Evolutionary conservation across 37 sponge, comb jelly and placozoan genomes (phyloP), one percentile per base, ranked within the genome.

Genomic region (Crambe crambe): DNA sequence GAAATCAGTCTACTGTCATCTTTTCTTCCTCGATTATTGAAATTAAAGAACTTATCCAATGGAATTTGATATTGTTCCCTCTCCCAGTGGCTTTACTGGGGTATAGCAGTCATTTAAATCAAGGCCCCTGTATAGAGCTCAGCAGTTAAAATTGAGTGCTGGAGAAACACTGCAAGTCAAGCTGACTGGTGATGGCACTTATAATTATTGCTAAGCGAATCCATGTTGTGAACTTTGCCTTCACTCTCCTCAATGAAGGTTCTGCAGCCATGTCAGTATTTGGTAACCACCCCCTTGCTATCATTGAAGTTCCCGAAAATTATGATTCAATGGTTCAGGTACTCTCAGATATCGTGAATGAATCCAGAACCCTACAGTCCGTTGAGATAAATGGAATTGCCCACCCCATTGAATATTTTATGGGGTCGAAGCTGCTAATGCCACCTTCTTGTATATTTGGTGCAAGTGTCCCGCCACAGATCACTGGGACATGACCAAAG

Each of bases 151-250:
- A 12, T 18, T 54, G 17, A 54, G 18, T 12, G 56, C 12, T 54
- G 56, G 56, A 54, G 56, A 54, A 18, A 54, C 18, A 54, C 12
- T 54, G 12, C 56, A 54, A 54, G 18, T 54, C 18, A 54, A 54
- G 56, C 56, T 54, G 56, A 54, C 56, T 54, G 56, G 56, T 54
- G 56, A 54, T 54, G 56, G 56, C 12, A 54, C 56, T 54, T n/a
- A n/a, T n/a, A n/a, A 54, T 20, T 54, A 54, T 54, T 54, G 56
- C 56, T 12, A 54, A 54, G 56, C 12, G 56, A 20, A 54, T 54
- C 12, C 56, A 54, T 54, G 56, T 54, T 54, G 56, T 54, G 18
- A 54, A 54, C 56, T 54, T 54, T 54, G 56, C 56, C 12, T 54
- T 54, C 18, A 54, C 56, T 18, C 18, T 54, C 17, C 56, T 54